These are phyloP conservation scores for Clivina fossor DNA, from an alignment of 2,888 invertebrate genomes.

Conservation along the genomic window DNA sequence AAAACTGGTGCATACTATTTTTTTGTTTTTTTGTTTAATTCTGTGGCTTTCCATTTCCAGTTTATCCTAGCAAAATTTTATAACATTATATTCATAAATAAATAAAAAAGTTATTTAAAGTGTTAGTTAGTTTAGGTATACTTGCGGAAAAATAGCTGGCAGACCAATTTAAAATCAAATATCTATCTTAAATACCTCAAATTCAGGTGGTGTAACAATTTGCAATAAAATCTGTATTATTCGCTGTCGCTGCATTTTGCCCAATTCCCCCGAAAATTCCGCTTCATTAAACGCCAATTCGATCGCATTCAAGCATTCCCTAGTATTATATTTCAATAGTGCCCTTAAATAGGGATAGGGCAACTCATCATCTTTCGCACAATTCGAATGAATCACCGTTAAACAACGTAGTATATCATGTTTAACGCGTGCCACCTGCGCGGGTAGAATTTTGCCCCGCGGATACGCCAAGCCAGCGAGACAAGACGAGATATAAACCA, in stretches of 20 bases:
- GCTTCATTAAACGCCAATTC: conserved; percentile 81
- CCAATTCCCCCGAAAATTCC: conserved; percentile 74
- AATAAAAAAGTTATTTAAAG: no score
- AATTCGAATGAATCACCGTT: conserved; percentile 67
- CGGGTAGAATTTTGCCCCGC: conserved; percentile 67
- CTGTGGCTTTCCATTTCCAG: no score
- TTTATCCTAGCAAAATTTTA: no score
- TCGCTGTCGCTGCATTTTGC: conserved; percentile 69
- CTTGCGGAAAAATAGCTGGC: no score
- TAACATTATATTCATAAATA: no score
- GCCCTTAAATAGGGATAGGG: conserved; percentile 74
- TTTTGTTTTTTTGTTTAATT: no score
- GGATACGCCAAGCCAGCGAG: conserved; percentile 85
- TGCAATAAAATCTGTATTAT: conserved; percentile 77
- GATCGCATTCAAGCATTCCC: conserved; percentile 83
- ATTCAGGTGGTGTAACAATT: conserved; percentile 69
- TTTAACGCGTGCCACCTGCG: conserved; percentile 66
- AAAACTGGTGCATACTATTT: no score
- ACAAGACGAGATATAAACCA: conserved; percentile 86
- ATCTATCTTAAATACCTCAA: no score
- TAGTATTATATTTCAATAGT: conserved; percentile 77
- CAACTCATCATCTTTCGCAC: conserved; percentile 62
- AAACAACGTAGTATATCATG: conserved; percentile 72
- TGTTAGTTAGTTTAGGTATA: no score
- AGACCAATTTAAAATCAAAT: no score